These are phyloP conservation scores for Philaethria dido DNA, from an alignment of 2,888 invertebrate species.

Conservation along the genomic window DNA sequence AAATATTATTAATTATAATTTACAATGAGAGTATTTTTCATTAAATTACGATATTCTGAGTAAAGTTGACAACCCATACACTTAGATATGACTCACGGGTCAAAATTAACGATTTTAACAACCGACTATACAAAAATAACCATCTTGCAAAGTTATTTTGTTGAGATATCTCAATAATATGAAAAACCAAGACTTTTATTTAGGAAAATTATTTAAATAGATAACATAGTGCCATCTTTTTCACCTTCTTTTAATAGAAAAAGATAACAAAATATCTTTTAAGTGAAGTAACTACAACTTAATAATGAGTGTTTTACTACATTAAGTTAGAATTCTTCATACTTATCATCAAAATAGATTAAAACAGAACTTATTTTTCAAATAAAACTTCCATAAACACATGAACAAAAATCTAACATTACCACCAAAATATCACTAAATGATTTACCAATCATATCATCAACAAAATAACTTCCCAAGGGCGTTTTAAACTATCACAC, in stretches of 20 bases:
- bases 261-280: too few species aligned
- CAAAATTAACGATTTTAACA: slow-evolving; percentile 11
- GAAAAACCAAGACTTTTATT: background rate
- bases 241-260: background rate
- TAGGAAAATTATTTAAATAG: too few species aligned
- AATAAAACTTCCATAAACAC: too few species aligned
- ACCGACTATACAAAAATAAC: slow-evolving; percentile 9
- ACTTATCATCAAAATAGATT: too few species aligned
- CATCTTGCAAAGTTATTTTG: background rate
- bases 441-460: too few species aligned
- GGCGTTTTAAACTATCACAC: slow-evolving; percentile 33
- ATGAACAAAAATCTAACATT: too few species aligned
- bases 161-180: too few species aligned
- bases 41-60: slow-evolving; percentile 6
- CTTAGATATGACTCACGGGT: slow-evolving; percentile 14
- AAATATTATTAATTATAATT: slow-evolving; percentile 19
- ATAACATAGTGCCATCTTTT: background rate
- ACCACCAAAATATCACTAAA: too few species aligned
- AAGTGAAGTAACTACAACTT: too few species aligned
- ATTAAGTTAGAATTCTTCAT: too few species aligned
- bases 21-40: slow-evolving; percentile 13
- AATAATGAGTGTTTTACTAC: too few species aligned
- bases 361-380: too few species aligned
- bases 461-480: slow-evolving; percentile 8
- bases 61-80: slow-evolving; percentile 8